These are phyloP conservation scores for Lethocerus indicus DNA, from an alignment of 1,140 invertebrate species.

Conservation along the genomic window DNA sequence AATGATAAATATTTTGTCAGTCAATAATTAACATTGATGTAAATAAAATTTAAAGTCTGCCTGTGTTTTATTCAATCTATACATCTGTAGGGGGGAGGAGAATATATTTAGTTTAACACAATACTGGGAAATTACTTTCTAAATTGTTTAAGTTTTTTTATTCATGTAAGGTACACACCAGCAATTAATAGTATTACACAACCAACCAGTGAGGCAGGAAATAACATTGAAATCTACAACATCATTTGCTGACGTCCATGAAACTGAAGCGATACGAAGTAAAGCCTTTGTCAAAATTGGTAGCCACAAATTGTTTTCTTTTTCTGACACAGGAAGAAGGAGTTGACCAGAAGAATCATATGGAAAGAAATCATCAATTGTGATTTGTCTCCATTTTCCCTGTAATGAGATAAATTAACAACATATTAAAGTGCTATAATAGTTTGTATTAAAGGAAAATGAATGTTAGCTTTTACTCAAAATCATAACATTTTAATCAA, in stretches of 20 bases:
- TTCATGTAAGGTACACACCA: constrained; percentile 5
- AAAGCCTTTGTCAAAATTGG: constrained; percentile 16
- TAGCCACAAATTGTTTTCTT: constrained; percentile 14
- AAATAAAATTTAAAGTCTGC: too few relatives aligned
- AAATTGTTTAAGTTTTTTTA: too few relatives aligned
- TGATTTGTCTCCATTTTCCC: constrained; percentile 15
- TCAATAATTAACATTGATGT: too few relatives aligned
- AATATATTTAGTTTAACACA: too few relatives aligned
- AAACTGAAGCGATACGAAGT: constrained; percentile 9
- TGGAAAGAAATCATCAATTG: constrained; percentile 16
- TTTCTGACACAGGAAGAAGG: constrained; percentile 11
- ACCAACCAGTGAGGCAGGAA: constrained; percentile 14
- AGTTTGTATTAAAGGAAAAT: background rate
- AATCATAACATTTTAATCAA: too few relatives aligned
- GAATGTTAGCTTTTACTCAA: background rate
- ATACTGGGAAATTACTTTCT: too few relatives aligned
- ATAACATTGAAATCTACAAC: constrained; percentile 11
- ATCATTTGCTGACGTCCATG: background rate
- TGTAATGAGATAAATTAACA: background rate
- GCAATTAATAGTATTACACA: constrained; percentile 2
- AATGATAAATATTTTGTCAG: too few relatives aligned
- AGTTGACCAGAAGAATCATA: constrained; percentile 7
- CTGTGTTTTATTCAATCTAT: too few relatives aligned
- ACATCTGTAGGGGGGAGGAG: too few relatives aligned
- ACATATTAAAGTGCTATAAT: background rate